Evolutionary conservation across 1,140 invertebrate genomes (phyloP), one percentile per base, ranked within the genome.

Genomic region (Pogonomyrmex californicus): DNA sequence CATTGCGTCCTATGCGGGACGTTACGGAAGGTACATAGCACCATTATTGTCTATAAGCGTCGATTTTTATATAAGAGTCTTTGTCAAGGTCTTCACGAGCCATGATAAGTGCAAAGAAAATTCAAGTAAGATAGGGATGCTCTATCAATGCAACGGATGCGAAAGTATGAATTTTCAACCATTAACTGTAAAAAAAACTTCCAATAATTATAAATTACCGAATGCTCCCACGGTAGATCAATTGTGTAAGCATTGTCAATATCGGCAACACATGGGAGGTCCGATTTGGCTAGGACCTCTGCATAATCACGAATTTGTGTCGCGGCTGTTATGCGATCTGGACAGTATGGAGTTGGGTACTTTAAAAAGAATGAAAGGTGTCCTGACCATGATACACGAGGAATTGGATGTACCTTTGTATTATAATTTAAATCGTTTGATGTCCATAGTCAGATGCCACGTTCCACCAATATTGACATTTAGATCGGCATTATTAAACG

Each of bases 1-100:
- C 88, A 98, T 99, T 88, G 98, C 99, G 90, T 96, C 97, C 0
- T 98, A 99, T 93, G 99, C 99, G 1, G 99, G 98, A 93, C 96
- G 98, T 54, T 99, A 99, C 95, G 98, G 98, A 30, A 96, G 98
- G 63, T 99, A 99, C 92, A 99, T 99, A 89, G 96, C 97, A 73
- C 99, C 99, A 0, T 89, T 99, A 5, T 91, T 99, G 1, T 99
- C 98, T 36, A 93, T 99, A 68, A 99, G 99, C 81, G 98, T 98
- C 4, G 99, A 99, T 95, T 99, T 99, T 95, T 99, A 99, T 94
- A 97, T 99, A 38, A 96, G 99, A 88, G 97, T 99, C 6, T 99
- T 99, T 96, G 98, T 99, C 0, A 96, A 97, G 92, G 95, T 99
- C 2, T 97, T 96, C 75, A 96, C 97, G 0, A 97, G 98, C 66